A percentile compares a stretch with the other conserved stretches of the same genome.
These are phyloP conservation scores for Steinernema scapterisci DNA, from an alignment of 2,888 invertebrate genomes.

Conservation along the genomic window DNA sequence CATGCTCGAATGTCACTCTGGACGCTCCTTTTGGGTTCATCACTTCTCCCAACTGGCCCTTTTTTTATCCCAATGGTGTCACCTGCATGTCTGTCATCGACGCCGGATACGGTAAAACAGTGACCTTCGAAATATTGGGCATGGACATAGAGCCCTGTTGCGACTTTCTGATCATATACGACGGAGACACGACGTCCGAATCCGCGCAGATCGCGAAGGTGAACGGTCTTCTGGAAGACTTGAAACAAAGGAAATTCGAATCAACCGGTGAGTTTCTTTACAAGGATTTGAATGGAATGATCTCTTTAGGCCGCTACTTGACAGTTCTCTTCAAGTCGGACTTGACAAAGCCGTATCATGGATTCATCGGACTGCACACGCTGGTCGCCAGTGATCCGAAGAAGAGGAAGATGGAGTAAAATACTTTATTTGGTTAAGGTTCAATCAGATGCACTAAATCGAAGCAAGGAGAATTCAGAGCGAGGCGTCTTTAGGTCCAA, in stretches of 20 bases:
- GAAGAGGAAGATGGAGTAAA: too few relatives aligned
- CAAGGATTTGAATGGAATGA: too few relatives aligned
- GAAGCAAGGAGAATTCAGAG: not conserved
- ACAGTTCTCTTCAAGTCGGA: too few relatives aligned
- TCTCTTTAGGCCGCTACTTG: too few relatives aligned
- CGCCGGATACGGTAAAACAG: not conserved
- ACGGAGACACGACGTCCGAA: not conserved
- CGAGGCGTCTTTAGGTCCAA: conserved; percentile 43
- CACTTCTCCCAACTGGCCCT: not conserved
- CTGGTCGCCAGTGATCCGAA: too few relatives aligned
- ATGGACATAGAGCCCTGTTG: not conserved
- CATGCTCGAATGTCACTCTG: not conserved
- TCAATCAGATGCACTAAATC: too few relatives aligned
- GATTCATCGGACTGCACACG: too few relatives aligned
- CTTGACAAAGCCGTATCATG: too few relatives aligned
- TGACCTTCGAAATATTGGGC: not conserved
- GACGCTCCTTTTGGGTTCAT: not conserved
- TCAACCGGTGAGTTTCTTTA: not conserved
- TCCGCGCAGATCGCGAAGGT: not conserved
- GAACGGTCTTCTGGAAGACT: not conserved
- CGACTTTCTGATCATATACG: not conserved
- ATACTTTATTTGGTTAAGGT: too few relatives aligned
- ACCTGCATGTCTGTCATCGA: not conserved
- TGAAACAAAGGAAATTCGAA: not conserved
- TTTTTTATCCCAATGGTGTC: not conserved